phyloP scores from a whole-genome alignment of 2,113 vertebrate species.

The Pimephales promelas region DNA sequence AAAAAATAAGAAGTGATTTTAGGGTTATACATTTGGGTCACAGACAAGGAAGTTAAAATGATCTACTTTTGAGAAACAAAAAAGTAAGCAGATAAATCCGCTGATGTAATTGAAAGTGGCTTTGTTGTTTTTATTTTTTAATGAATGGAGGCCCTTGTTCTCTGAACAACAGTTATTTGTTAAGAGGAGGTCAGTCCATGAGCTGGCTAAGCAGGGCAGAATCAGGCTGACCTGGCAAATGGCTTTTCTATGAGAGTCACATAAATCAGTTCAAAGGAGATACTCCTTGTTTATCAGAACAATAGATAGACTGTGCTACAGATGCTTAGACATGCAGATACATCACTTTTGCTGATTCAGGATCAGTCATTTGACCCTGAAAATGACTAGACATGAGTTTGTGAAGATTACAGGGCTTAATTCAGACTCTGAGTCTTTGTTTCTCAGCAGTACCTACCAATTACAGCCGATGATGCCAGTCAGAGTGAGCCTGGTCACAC shows the following conservation, averaged over 20 bases:
- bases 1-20: not conserved
- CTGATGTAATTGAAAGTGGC: constrained; percentile 20
- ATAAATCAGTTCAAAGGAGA: not conserved
- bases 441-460: not conserved
- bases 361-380: not conserved
- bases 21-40: not conserved
- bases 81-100: not conserved
- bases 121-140: constrained; percentile 41
- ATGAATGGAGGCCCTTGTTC: constrained; percentile 45
- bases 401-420: not conserved
- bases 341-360: constrained; percentile 11
- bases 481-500: not conserved
- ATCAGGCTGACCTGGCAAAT: not conserved
- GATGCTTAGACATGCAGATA: constrained; percentile 4
- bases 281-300: not conserved
- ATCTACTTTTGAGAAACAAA: not conserved
- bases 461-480: not conserved
- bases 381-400: not conserved
- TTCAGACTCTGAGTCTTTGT: not conserved
- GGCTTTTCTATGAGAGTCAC: not conserved
- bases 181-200: not conserved
- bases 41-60: constrained; percentile 22
- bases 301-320: not conserved
- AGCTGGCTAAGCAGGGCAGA: not conserved
- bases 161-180: constrained; percentile 1